A percentile compares a stretch with the other conserved stretches of the same genome.
These are phyloP conservation scores for Otolemur crassicaudatus DNA, from an alignment of 2,797 vertebrate genomes.

Conservation along the genomic window DNA sequence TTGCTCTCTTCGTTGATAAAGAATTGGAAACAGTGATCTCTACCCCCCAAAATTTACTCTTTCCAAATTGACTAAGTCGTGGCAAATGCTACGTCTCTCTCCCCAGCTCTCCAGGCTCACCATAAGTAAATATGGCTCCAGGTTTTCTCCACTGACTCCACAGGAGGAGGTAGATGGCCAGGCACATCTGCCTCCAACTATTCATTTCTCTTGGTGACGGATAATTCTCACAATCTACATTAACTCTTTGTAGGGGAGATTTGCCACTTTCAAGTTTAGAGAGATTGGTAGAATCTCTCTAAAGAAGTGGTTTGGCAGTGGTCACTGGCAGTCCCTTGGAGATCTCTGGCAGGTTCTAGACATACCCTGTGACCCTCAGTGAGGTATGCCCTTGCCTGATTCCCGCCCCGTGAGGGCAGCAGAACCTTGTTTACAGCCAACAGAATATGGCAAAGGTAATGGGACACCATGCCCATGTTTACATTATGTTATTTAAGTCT, in stretches of 20 bases:
- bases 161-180: background rate
- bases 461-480: background rate
- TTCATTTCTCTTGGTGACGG: background rate
- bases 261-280: background rate
- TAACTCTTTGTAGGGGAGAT: background rate
- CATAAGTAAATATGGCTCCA: background rate
- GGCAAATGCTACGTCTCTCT: background rate
- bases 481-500: background rate
- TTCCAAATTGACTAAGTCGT: background rate
- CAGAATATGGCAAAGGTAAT: background rate
- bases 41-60: background rate
- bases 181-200: background rate
- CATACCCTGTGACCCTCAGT: accelerated
- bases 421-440: background rate
- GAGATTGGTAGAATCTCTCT: background rate
- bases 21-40: background rate
- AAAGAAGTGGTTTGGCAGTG: background rate
- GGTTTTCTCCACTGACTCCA: background rate
- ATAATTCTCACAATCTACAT: background rate
- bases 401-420: background rate
- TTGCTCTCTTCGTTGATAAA: background rate
- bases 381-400: background rate
- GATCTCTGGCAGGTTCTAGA: background rate
- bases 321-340: background rate
- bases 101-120: background rate